phyloP scores from a whole-genome alignment of 2,113 vertebrate species.

The Ia io region DNA sequence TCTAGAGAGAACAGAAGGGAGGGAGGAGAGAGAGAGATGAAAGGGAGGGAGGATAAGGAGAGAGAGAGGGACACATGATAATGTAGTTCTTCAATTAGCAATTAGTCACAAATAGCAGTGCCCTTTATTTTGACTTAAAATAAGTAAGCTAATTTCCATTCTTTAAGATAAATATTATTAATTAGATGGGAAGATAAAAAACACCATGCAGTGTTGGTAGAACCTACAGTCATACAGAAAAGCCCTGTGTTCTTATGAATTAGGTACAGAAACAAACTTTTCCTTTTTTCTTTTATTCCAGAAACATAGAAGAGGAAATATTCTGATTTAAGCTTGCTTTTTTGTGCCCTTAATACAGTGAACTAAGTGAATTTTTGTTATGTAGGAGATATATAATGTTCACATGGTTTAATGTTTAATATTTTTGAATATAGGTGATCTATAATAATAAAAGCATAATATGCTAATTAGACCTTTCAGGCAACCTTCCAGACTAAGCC shows the following conservation, averaged over 20 bases:
- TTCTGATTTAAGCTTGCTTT: not conserved
- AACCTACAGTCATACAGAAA: not conserved
- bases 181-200: slow-evolving; percentile 42
- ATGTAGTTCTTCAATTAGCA: slow-evolving; percentile 73
- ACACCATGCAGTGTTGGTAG: not conserved
- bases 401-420: not conserved
- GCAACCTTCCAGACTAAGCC: no score
- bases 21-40: no score
- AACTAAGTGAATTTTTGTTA: not conserved
- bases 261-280: not conserved
- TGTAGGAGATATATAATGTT: not conserved
- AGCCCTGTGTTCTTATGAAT: not conserved
- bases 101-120: slow-evolving; percentile 69
- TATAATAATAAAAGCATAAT: no score
- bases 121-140: slow-evolving; percentile 74
- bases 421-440: not conserved
- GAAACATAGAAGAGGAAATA: not conserved
- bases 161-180: slow-evolving; percentile 63
- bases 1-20: no score
- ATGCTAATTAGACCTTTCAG: no score
- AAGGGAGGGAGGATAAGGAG: no score
- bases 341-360: not conserved
- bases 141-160: slow-evolving; percentile 59
- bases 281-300: not conserved
- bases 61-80: slow-evolving; percentile 52